These are phyloP conservation scores for Plectropomus leopardus DNA, from an alignment of 2,113 vertebrate genomes.

Conservation along the genomic window DNA sequence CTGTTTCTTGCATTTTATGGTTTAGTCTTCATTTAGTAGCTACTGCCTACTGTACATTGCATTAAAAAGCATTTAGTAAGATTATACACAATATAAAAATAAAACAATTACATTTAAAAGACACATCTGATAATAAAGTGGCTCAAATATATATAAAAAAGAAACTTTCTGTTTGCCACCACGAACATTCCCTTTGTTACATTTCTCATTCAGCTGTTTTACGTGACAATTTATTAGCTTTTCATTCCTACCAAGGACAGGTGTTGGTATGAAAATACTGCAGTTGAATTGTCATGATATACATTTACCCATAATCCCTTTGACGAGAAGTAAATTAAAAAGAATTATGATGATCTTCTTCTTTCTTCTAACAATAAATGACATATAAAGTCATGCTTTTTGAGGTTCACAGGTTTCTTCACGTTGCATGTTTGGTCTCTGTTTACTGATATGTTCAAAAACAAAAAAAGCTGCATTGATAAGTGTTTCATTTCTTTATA, in stretches of 20 bases:
- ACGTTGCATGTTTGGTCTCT: slow-evolving; percentile 60
- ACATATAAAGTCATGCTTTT: neutral
- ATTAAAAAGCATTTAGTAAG: slow-evolving; percentile 68
- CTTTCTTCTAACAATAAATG: neutral
- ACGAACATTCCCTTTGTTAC: slow-evolving; percentile 55
- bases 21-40: slow-evolving; percentile 77
- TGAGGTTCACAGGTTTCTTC: slow-evolving; percentile 28
- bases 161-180: slow-evolving; percentile 42
- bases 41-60: slow-evolving; percentile 53
- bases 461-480: slow-evolving; percentile 37
- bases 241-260: slow-evolving; percentile 65
- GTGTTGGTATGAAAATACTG: slow-evolving; percentile 64
- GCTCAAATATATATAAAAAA: slow-evolving; percentile 74
- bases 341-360: neutral
- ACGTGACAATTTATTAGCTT: slow-evolving; percentile 57
- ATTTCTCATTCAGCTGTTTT: slow-evolving; percentile 45
- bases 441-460: slow-evolving; percentile 6
- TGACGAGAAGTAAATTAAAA: slow-evolving; percentile 4
- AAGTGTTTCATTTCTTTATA: slow-evolving; percentile 23
- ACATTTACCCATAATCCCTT: slow-evolving; percentile 12
- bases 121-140: slow-evolving; percentile 79
- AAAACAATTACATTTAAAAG: slow-evolving; percentile 72
- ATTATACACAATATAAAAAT: slow-evolving; percentile 78
- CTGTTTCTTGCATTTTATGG: slow-evolving; percentile 39
- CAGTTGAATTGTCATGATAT: neutral